These are phyloP conservation scores for Sterna hirundo DNA, from an alignment of 2,113 vertebrate genomes.

Conservation along the genomic window DNA sequence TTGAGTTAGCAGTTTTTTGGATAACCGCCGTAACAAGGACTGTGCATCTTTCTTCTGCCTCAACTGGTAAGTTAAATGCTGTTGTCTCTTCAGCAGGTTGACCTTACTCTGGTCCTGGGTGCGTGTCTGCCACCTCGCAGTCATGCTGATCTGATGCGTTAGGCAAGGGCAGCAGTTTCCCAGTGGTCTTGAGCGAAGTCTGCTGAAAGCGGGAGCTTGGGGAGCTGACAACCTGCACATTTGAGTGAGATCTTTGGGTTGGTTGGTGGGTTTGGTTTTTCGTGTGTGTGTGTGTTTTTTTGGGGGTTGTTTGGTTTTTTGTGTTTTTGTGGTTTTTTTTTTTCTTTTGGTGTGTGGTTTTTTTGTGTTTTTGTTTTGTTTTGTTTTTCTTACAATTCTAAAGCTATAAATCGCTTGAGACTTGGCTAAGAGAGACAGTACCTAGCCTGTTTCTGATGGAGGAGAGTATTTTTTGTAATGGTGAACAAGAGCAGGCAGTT, in stretches of 20 bases:
- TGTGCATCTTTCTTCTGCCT: background rate
- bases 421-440: background rate
- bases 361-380: background rate
- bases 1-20: background rate
- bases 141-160: background rate
- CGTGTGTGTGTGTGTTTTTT: no score
- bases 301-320: no score
- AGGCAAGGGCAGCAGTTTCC: background rate
- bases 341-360: no score
- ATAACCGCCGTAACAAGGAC: background rate
- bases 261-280: background rate
- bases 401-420: background rate
- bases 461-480: background rate
- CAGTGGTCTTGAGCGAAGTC: background rate
- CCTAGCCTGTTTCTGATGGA: background rate
- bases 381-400: background rate
- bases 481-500: background rate
- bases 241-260: background rate
- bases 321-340: no score
- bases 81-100: background rate
- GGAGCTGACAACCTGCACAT: background rate
- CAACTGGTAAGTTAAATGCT: background rate
- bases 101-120: background rate
- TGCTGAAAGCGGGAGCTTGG: background rate
- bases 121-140: background rate